Percentiles rank a stretch among this genome's conserved stretches.
phyloP scores from a whole-genome alignment of 2,888 invertebrate genomes.

The Pterostichus niger region DNA sequence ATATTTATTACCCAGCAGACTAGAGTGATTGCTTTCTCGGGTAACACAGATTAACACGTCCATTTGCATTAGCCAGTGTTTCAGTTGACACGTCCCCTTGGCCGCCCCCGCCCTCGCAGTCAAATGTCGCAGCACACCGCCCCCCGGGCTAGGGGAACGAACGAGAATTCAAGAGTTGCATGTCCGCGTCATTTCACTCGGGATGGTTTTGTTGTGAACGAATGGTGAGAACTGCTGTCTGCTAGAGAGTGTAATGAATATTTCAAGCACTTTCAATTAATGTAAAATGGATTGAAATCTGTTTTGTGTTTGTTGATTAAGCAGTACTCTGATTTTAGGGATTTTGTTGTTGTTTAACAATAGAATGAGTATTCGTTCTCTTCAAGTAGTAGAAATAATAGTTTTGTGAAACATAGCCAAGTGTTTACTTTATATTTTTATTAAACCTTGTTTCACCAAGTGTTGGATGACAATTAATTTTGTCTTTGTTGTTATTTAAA shows the following conservation, averaged over 20 bases:
- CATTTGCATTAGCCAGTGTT: conserved; percentile 55
- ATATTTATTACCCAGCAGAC: conserved; percentile 44
- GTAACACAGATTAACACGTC: conserved; percentile 59
- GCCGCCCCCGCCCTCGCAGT: not conserved
- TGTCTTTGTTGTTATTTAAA: too few relatives aligned
- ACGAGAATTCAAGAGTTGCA: conserved; percentile 1
- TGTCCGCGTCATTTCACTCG: conserved; percentile 15
- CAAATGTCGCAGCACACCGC: conserved; percentile 5
- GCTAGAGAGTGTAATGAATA: conserved; percentile 16
- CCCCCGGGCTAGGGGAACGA: not conserved
- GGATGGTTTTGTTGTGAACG: conserved; percentile 3
- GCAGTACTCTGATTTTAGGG: too few relatives aligned
- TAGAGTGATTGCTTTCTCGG: conserved; percentile 53
- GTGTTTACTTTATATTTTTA: too few relatives aligned
- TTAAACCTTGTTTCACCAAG: too few relatives aligned
- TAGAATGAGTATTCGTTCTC: too few relatives aligned
- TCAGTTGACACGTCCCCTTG: conserved; percentile 25
- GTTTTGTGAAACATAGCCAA: too few relatives aligned
- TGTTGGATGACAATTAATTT: too few relatives aligned
- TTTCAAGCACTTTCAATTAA: conserved; percentile 32
- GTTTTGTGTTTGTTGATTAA: too few relatives aligned
- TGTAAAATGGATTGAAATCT: not conserved
- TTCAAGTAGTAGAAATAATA: too few relatives aligned
- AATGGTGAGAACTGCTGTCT: conserved; percentile 17
- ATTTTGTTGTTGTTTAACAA: too few relatives aligned